Base-by-base conservation (phyloP, 2,113 vertebrate species). In the Etheostoma spectabile region DNA sequence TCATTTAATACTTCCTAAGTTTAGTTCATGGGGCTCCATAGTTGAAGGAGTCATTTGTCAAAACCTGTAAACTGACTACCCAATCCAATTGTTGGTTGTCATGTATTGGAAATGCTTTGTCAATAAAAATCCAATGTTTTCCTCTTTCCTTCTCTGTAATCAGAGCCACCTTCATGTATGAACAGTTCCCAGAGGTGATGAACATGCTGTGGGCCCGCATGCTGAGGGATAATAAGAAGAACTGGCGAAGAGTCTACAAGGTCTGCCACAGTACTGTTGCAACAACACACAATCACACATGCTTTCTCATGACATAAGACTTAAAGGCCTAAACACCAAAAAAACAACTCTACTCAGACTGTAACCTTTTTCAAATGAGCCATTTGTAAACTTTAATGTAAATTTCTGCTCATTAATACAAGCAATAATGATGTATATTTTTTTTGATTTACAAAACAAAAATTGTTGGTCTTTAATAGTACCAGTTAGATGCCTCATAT, bases 231-330 rank as follows among this genome's bases (percentile, higher is more conserved):
- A 99, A 98, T 93, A 99, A 99, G 94, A 99, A 99, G 95, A 99
- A 99, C 87, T 99, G 98, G 98, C 96, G 98, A 86, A 96, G 98
- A 95, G 98, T 99, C 91, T 99, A 99, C 93, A 99, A 99, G 97
- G 98, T 99, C 30, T 84, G 93, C n/a, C 30, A 15, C 70, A 21
- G 22, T 30, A 45, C 22, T 42, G 22, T 63, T 64, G 60, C 64
- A 60, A 57, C 69, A 27, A 62, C 55, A 6, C 51, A 71, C 22
- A 84, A 65, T 62, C 13, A 38, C 22, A 48, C 53, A 57, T 35
- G 52, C 48, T 51, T n/a, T 49, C 45, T 75, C 56, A n/a, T 65
- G 49, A 85, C 57, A 27, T 3, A 22, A 64, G 7, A 19, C 27
- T 61, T 27, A 6, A 67, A 62, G 21, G 22, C 51, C 11, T 21